Conservation (phyloP, 2,888 invertebrate genomes). For the Loripinus fragilis region DNA sequence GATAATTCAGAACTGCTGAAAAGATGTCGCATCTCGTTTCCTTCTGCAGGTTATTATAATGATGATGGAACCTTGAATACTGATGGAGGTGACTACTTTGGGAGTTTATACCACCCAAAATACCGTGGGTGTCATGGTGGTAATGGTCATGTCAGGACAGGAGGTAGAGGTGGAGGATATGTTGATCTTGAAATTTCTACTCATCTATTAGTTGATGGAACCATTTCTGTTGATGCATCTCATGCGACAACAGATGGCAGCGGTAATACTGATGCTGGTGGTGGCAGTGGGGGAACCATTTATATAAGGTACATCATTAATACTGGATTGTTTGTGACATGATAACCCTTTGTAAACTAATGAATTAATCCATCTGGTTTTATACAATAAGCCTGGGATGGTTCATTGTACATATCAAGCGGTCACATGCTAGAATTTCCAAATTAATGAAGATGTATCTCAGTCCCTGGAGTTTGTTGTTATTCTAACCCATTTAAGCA, state of each 20-base stretch:
- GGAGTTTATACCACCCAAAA: constrained; percentile 62
- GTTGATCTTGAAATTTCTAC: constrained; percentile 57
- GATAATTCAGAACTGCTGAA: too few species aligned
- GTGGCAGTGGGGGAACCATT: constrained; percentile 73
- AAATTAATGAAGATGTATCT: too few species aligned
- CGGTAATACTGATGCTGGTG: constrained; percentile 60
- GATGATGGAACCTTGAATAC: constrained; percentile 26
- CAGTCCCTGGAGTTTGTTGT: too few species aligned
- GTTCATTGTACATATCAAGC: too few species aligned
- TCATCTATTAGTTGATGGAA: constrained; percentile 59
- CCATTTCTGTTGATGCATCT: constrained; percentile 63
- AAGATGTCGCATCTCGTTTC: not conserved
- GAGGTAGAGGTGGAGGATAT: constrained; percentile 67
- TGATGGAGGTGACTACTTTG: constrained; percentile 66
- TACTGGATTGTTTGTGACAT: too few species aligned
- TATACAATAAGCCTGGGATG: too few species aligned
- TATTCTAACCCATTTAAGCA: too few species aligned
- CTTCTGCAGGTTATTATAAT: constrained; percentile 30
- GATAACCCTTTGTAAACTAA: too few species aligned
- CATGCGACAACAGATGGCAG: constrained; percentile 47
- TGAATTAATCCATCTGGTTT: too few species aligned
- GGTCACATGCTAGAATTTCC: too few species aligned
- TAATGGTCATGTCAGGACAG: constrained; percentile 29
- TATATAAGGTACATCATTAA: constrained; percentile 58
- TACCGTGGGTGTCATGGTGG: constrained; percentile 68